Evolutionary conservation across 2,113 vertebrate genomes (phyloP), one percentile per base, ranked within the genome.

Genomic region (Ifrita kowaldi): DNA sequence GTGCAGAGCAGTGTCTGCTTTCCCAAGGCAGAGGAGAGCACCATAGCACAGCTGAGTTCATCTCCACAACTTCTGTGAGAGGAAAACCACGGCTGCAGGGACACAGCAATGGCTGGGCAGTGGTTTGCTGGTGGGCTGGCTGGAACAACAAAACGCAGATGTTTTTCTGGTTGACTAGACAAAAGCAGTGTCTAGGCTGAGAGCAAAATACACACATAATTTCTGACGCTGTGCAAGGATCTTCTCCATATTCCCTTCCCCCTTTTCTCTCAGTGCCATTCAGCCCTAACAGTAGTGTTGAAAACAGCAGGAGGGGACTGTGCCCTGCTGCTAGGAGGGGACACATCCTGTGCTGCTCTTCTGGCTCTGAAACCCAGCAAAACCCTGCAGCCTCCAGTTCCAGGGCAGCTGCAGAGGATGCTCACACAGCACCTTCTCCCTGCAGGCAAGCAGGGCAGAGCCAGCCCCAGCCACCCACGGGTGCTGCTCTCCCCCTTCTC

Each of bases 211-310:
- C 62, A 86, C 50, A 28, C 17, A 1, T 5, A 1, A 16, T 30
- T 86, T 42, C 3, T 23, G 35, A 57, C 4, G 39, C 69, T 41
- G 63, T 5, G 52, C 16, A 41, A 70, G 19, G 56, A 90, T 27
- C 53, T 53, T 30, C 65, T 52, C 37, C 4, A 0, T 26, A 1
- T 9, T 39, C 35, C 47, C 47, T 30, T 33, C 28, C 6, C 5
- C 26, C 9, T 35, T n/a, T 30, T 35, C 79, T 2, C 65, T 17
- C 83, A 33, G 55, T 33, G 42, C 47, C 12, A 6, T 8, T 46
- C 39, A 67, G 52, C 56, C 57, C 28, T 8, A 65, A 27, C 20
- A 37, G 52, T 0, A 0, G 23, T 33, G 28, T 0, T 5, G 23
- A 57, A 44, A 52, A 78, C 68, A 68, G 71, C 27, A 37, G 53